Percentiles rank a stretch among this genome's conserved stretches.
These are phyloP conservation scores for Eumerus sabulonum DNA, from an alignment of 2,888 invertebrate genomes.

Conservation along the genomic window DNA sequence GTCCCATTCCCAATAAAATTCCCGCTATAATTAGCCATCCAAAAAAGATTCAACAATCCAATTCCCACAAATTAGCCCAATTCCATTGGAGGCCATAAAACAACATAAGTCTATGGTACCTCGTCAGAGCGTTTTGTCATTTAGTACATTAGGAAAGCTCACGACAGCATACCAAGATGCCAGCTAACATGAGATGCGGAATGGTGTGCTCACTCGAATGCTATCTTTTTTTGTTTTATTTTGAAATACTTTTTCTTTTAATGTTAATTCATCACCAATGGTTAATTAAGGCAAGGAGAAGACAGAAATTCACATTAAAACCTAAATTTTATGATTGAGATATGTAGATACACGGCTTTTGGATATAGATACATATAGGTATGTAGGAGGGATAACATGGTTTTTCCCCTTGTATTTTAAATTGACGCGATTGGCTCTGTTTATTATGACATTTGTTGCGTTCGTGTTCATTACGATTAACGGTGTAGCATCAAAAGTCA, in stretches of 20 bases:
- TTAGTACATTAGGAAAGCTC: not conserved
- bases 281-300: slow-evolving; percentile 51
- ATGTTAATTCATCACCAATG: slow-evolving; percentile 39
- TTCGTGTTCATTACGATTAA: slow-evolving; percentile 8
- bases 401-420: no score
- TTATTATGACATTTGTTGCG: slow-evolving; percentile 21
- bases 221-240: slow-evolving; percentile 10
- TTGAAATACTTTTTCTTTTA: slow-evolving; percentile 48
- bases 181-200: no score
- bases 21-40: no score
- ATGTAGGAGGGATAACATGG: no score
- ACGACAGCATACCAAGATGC: no score
- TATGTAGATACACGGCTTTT: no score
- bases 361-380: no score
- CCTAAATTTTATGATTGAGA: slow-evolving; percentile 24
- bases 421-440: no score
- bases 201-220: no score
- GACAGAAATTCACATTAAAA: slow-evolving; percentile 31
- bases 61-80: slow-evolving; percentile 3
- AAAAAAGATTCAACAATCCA: not conserved
- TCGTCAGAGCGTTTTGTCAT: slow-evolving; percentile 9
- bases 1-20: no score
- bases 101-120: slow-evolving; percentile 8
- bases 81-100: slow-evolving; percentile 5
- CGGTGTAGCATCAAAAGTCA: no score